phyloP scores from a whole-genome alignment of 1,140 invertebrate species.

The Bathynomus jamesi region DNA sequence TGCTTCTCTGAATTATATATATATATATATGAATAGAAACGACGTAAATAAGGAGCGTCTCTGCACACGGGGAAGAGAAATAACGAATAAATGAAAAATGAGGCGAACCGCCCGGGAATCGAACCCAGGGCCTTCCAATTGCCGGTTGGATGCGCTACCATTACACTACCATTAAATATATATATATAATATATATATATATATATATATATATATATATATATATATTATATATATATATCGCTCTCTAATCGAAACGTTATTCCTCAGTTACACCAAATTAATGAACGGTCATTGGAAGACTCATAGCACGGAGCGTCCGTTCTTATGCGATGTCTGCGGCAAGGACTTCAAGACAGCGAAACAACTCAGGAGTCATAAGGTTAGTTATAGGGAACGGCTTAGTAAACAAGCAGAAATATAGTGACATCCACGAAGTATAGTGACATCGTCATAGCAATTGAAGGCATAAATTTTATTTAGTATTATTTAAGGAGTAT shows the following conservation, averaged over 20 bases:
- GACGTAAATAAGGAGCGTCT: no score
- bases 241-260: neutral
- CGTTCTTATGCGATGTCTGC: constrained; percentile 54
- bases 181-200: constrained; percentile 11
- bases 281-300: constrained; percentile 52
- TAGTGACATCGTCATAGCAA: no score
- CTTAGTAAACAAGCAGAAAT: constrained; percentile 41
- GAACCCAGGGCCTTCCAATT: no score
- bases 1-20: no score
- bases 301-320: constrained; percentile 53
- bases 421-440: no score
- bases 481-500: constrained; percentile 38
- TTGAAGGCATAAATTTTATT: constrained; percentile 11
- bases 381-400: constrained; percentile 41
- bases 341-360: constrained; percentile 57
- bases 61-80: no score
- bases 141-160: no score
- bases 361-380: constrained; percentile 56
- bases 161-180: no score
- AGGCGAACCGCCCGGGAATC: no score
- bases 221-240: constrained; percentile 6
- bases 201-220: constrained; percentile 15
- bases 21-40: no score
- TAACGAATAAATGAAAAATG: no score
- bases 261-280: neutral